Base-by-base conservation (phyloP, 2,888 invertebrate genomes). In the Acutogordius australiensis region DNA sequence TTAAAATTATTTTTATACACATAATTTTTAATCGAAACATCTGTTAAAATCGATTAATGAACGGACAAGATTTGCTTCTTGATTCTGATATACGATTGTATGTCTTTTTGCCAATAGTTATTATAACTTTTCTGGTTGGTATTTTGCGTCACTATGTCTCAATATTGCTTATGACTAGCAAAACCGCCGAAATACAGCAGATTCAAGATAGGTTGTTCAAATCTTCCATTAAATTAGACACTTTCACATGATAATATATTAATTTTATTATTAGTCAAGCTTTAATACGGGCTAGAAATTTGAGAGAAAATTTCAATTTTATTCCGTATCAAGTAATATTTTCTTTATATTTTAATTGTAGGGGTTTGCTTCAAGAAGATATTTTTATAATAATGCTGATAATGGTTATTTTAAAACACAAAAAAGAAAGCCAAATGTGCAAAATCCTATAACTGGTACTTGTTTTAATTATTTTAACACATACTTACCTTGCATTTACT, bases 51-150 rank as follows among this genome's bases (percentile, higher is more conserved):
- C 8, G 8, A 37, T 13, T 37, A 13, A 13, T 37, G 18, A 18
- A 37, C 18, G 37, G 8, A 37, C 37, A 37, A 8, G 75, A 94
- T 73, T 75, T 97, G 66, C 75, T 97, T 62, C 77, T 97, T 61
- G 97, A 99, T 76, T 82, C 91, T 8, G 82, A 90, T 71, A 99
- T 97, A 67, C 78, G 97, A 63, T 78, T 87, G 65, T 99, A 94
- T 94, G 97, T 97, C 18, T 99, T 97, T 72, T 76, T 97, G 63
- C 94, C 97, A 27, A 94, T 99, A 62, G 90, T 97, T 56, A 80
- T 94, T 45, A 94, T 97, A 65, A 94, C 94, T 61, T 97, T 97
- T 73, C 76, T 94, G 62, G 86, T 91, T 62, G 94, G 94, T 63
- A 85, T 97, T 63, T 80, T 97, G 58, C 78, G 94, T 60, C 97